Percentiles rank a stretch among this genome's conserved stretches.
phyloP scores from a whole-genome alignment of 2,113 vertebrate species.

The Philantomba maxwellii region DNA sequence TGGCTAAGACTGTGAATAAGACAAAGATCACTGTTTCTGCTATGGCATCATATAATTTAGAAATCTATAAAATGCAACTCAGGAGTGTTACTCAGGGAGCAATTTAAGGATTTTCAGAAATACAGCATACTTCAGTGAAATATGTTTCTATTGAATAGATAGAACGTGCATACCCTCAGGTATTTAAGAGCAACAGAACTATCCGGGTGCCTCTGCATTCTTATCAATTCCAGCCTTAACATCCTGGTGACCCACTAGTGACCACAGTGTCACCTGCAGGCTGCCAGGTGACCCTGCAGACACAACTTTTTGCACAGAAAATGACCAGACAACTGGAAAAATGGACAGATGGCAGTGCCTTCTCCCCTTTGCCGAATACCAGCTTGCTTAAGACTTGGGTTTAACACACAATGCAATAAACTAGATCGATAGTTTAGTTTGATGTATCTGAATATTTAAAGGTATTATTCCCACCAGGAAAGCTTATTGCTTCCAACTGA shows the following conservation, averaged over 20 bases:
- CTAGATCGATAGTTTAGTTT: background rate
- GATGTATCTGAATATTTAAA: background rate
- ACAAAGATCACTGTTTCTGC: background rate
- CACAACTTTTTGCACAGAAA: background rate
- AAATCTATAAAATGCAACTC: background rate
- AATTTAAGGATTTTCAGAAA: background rate
- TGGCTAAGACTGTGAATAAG: background rate
- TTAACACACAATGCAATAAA: background rate
- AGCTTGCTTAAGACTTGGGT: background rate
- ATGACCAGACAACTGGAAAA: background rate
- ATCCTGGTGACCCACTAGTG: background rate
- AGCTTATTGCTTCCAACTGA: background rate
- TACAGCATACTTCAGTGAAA: background rate
- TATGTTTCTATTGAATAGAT: background rate
- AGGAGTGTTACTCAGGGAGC: background rate
- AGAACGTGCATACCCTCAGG: background rate
- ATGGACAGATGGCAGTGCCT: background rate
- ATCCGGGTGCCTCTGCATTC: background rate
- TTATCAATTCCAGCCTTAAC: background rate
- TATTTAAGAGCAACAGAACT: background rate
- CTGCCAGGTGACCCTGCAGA: background rate
- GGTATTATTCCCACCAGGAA: background rate
- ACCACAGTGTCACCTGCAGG: background rate
- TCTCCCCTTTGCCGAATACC: background rate
- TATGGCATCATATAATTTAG: background rate